Evolutionary conservation across 2,113 vertebrate genomes (phyloP), one percentile per base, ranked within the genome.

Genomic region (Microtus pennsylvanicus): DNA sequence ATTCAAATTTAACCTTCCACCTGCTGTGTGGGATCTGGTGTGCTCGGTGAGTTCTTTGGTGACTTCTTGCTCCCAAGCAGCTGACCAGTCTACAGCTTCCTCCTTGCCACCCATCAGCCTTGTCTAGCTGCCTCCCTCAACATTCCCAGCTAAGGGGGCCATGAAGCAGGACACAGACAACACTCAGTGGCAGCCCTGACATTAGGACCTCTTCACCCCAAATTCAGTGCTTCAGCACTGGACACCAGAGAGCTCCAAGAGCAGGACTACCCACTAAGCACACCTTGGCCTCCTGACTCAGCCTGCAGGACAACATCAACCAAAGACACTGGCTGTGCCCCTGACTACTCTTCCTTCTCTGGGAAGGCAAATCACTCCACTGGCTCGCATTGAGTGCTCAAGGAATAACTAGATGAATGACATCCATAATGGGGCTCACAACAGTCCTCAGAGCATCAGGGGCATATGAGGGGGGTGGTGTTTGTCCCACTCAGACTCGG

Each of bases 221-320:
- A 52, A 70, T 19, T 28, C 77, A 61, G 17, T 11, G 78, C 45
- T 19, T 75, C 50, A 35, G 47, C 35, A 22, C 50, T 30, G 16
- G 42, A n/a, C 21, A 38, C 67, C 2, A 7, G 52, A 83, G 61
- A 42, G 16, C 7, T 55, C 38, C 17, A 67, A 6, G 11, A 11
- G 24, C 10, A 81, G 21, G 50, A 52, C 1, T 8, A 14, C 61
- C 35, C 82, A 78, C 3, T 16, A 47, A 63, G 33, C 65, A 63
- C 1, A 4, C 7, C 24, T 74, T 63, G 63, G 22, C 47, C 69
- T 35, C 17, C 50, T 47, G 58, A 35, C 11, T 81, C 42, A 38
- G 69, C 61, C 80, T 55, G 17, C 3, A 3, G 3, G 35, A 14
- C 14, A 38, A 8, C 1, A 22, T 4, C 0, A 55, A 19, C 24